Base-by-base conservation (phyloP, 2,797 vertebrate genomes). In the Aldrovandia affinis region DNA sequence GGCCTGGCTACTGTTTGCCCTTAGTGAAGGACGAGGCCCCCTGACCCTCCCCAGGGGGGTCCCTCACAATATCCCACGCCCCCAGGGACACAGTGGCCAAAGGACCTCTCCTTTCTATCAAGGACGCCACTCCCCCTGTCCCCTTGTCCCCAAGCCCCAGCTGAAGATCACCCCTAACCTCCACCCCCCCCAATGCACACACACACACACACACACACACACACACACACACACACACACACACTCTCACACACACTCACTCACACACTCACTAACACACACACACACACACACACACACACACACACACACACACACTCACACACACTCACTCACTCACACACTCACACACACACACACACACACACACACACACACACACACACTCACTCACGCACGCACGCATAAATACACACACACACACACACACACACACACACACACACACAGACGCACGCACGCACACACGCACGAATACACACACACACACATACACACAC, bases 1-100 rank as follows among this genome's bases (percentile, higher is more conserved):
- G 88, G 90, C 88, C 91, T 86, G 89, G 90, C 89, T 90, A 86
- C 92, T 93, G 90, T 92, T 90, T 89, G 87, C 90, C 89, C 90
- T 78, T 84, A 80, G 83, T 18, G 25, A 86, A 92, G 92, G 91
- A 92, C 86, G 85, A 90, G 93, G 93, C 93, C 94, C n/a, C 89
- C 50, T 93, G 88, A 93, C 91, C 94, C 88, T 79, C 91, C 89
- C 89, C 90, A 88, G 87, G 82, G 44, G 86, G 47, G 90, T 88
- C 91, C 89, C 89, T 87, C 86, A 84, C 88, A 89, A 89, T 87
- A 88, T 82, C 85, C 84, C 47, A 8, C 20, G 73, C 89, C 89
- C 87, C 90, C 87, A 1, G n/a, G 82, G 87, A 65, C 5, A 82
- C 83, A 1, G 85, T 39, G 78, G 85, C 89, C 89, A 89, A 55